A percentile compares a stretch with the other conserved stretches of the same genome.
Conservation (phyloP, 2,797 vertebrate species). For the Rallus crepitans region DNA sequence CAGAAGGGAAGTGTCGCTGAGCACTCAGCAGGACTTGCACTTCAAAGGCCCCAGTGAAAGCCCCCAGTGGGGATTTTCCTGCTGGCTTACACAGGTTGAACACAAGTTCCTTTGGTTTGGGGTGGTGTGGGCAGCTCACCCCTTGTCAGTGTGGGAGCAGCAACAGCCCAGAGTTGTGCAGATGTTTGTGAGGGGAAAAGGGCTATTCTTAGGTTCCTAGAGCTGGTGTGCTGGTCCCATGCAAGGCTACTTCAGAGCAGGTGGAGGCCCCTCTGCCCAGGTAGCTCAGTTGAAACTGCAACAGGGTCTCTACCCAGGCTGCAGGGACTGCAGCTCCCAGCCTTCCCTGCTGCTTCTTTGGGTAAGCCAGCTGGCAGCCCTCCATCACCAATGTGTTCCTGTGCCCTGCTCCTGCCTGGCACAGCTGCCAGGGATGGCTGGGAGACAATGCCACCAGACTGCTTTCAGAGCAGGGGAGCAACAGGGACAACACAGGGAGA, state of each 20-base stretch:
- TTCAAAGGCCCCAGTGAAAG: neutral
- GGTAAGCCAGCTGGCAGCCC: neutral
- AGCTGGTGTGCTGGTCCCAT: neutral
- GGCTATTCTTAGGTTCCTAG: neutral
- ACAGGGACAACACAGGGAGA: neutral
- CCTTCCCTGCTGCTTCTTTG: neutral
- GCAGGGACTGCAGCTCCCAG: neutral
- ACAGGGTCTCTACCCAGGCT: neutral
- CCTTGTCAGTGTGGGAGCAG: neutral
- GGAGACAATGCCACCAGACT: neutral
- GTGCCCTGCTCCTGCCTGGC: neutral
- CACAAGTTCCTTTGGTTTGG: neutral
- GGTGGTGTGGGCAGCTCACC: neutral
- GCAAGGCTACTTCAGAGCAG: neutral
- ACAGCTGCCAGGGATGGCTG: neutral
- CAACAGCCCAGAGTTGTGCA: neutral
- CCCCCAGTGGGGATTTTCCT: neutral
- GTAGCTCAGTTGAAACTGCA: neutral
- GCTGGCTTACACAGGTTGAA: neutral
- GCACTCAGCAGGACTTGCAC: neutral
- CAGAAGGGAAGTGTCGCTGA: neutral
- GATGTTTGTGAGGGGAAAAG: neutral
- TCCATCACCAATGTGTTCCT: neutral
- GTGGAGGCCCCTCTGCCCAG: fast-evolving
- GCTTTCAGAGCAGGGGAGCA: neutral